These are phyloP conservation scores for Leptinotarsa peninsularis DNA, from an alignment of 2,888 invertebrate species.

Conservation along the genomic window DNA sequence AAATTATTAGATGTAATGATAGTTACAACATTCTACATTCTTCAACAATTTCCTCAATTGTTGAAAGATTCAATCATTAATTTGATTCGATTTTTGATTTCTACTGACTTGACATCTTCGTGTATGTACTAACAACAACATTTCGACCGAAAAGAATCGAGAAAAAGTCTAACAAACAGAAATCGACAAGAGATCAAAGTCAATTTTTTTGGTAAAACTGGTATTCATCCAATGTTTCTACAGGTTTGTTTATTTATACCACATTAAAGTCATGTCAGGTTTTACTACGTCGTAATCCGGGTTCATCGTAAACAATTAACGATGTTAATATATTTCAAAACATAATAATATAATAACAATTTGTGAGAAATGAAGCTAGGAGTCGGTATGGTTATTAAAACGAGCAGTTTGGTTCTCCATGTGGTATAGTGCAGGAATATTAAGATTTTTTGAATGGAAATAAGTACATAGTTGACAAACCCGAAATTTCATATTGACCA, in stretches of 20 bases:
- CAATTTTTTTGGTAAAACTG: neutral
- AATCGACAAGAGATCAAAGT: too few relatives aligned
- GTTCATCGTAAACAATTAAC: conserved; percentile 36
- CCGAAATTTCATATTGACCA: too few relatives aligned
- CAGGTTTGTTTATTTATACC: neutral
- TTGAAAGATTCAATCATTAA: too few relatives aligned
- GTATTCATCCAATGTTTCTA: neutral
- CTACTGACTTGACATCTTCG: too few relatives aligned
- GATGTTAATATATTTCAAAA: conserved; percentile 38
- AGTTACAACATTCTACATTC: too few relatives aligned
- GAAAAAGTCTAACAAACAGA: too few relatives aligned
- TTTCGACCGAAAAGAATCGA: too few relatives aligned
- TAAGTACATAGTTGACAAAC: too few relatives aligned
- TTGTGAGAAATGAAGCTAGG: conserved; percentile 29
- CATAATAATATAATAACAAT: conserved; percentile 34
- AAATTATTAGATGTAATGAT: too few relatives aligned
- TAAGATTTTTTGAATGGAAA: neutral
- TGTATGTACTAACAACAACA: too few relatives aligned
- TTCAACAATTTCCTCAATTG: too few relatives aligned
- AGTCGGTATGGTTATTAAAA: neutral
- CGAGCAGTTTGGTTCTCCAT: neutral
- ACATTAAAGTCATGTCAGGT: conserved; percentile 29
- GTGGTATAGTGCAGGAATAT: neutral
- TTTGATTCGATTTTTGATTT: too few relatives aligned
- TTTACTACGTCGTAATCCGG: conserved; percentile 32